Evolutionary conservation across 2,797 vertebrate species (phyloP).

Genomic region (Picus viridis): DNA sequence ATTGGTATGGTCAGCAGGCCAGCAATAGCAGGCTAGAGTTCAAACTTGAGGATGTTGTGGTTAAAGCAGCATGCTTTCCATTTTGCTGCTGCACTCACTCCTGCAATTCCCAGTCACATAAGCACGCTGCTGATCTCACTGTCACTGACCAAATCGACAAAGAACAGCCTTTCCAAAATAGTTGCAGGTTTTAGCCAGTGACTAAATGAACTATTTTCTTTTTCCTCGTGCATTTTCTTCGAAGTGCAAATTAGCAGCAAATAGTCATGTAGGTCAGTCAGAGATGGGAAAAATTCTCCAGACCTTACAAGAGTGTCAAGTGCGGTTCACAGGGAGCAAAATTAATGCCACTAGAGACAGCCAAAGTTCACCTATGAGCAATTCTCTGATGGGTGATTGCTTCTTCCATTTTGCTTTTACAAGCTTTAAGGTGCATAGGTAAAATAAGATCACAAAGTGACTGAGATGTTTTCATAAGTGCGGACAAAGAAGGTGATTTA

Average conservation of each 20-base stretch:
- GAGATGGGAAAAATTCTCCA: slow-evolving; percentile 9
- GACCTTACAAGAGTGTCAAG: slow-evolving; percentile 59
- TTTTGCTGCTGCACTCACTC: neutral
- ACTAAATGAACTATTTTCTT: neutral
- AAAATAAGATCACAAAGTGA: slow-evolving; percentile 57
- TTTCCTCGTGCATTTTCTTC: neutral
- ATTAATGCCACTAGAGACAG: slow-evolving; percentile 53
- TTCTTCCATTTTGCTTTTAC: slow-evolving; percentile 55
- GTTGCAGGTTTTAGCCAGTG: slow-evolving; percentile 10
- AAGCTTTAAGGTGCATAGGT: slow-evolving; percentile 38
- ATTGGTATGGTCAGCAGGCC: neutral
- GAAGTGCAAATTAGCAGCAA: slow-evolving; percentile 54
- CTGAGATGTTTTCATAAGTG: slow-evolving; percentile 53
- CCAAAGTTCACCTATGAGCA: slow-evolving; percentile 68
- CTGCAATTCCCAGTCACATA: neutral
- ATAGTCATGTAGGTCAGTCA: slow-evolving; percentile 17
- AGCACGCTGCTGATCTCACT: neutral
- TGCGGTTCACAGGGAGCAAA: slow-evolving; percentile 66
- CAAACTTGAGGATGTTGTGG: neutral
- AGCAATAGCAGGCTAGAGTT: slow-evolving; percentile 15
- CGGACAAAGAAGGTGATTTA: slow-evolving; percentile 67
- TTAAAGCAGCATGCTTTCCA: neutral
- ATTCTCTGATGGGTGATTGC: slow-evolving; percentile 69
- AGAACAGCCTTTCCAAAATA: neutral
- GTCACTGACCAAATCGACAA: neutral